Percentiles rank a stretch among this genome's conserved stretches.
Conservation (phyloP, 2,888 invertebrate species). For the Allophyes oxyacanthae region DNA sequence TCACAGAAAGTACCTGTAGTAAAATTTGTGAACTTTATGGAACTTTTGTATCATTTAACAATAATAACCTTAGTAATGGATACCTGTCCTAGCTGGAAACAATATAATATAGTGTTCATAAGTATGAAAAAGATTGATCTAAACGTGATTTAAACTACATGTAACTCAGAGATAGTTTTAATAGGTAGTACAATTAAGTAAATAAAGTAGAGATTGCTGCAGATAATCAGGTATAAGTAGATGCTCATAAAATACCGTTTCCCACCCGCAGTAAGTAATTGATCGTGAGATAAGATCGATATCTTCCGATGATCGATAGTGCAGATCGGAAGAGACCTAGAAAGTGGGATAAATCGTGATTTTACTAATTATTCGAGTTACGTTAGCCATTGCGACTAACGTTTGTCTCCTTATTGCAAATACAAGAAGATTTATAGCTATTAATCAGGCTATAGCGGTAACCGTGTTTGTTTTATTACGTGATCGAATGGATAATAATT, state of each 20-base stretch:
- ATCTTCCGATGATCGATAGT: conserved; percentile 82
- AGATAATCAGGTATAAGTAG: conserved; percentile 51
- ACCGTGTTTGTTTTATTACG: conserved; percentile 78
- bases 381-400: conserved; percentile 79
- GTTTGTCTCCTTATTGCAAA: conserved; percentile 81
- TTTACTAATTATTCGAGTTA: conserved; percentile 84
- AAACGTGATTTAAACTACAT: not conserved
- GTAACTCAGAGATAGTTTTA: conserved; percentile 2
- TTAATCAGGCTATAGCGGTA: conserved; percentile 74
- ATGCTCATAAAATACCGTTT: conserved; percentile 66
- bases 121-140: no score
- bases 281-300: conserved; percentile 75
- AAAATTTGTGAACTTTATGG: no score
- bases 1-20: no score
- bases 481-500: conserved; percentile 73
- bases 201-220: conserved; percentile 35
- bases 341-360: conserved; percentile 85
- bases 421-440: conserved; percentile 77
- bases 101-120: no score
- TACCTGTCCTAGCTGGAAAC: no score
- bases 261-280: conserved; percentile 69
- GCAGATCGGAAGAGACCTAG: conserved; percentile 78
- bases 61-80: no score
- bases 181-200: conserved; percentile 32
- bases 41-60: no score